phyloP scores from a whole-genome alignment of 2,888 invertebrate genomes.

The Catocala sponsa region DNA sequence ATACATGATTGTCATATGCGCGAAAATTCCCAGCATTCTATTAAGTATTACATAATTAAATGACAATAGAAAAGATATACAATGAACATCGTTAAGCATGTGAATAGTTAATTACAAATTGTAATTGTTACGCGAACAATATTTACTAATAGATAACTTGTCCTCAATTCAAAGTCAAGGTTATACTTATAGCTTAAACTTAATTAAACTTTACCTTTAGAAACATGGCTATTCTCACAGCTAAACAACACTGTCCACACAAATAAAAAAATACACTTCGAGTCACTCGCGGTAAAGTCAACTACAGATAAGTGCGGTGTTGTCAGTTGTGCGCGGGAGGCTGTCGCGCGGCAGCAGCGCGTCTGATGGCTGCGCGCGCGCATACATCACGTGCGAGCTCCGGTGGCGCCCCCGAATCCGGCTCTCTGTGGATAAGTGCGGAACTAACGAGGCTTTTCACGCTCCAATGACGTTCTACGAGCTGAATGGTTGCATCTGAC shows the following conservation, averaged over 20 bases:
- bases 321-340: slow-evolving; percentile 77
- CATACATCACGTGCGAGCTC: slow-evolving; percentile 80
- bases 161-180: slow-evolving; percentile 58
- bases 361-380: slow-evolving; percentile 79
- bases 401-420: slow-evolving; percentile 73
- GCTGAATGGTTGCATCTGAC: slow-evolving; percentile 58
- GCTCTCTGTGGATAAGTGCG: slow-evolving; percentile 60
- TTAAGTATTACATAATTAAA: slow-evolving; percentile 48
- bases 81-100: slow-evolving; percentile 55
- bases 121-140: slow-evolving; percentile 61
- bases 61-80: slow-evolving; percentile 49
- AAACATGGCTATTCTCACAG: slow-evolving; percentile 60
- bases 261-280: slow-evolving; percentile 55
- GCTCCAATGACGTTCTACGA: slow-evolving; percentile 63
- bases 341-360: slow-evolving; percentile 79
- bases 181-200: slow-evolving; percentile 48
- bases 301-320: slow-evolving; percentile 59
- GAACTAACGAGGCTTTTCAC: slow-evolving; percentile 80
- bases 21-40: slow-evolving; percentile 43
- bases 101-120: slow-evolving; percentile 54
- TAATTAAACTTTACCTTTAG: slow-evolving; percentile 63
- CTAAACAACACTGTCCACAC: slow-evolving; percentile 53
- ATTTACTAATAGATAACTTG: slow-evolving; percentile 59
- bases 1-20: slow-evolving; percentile 23
- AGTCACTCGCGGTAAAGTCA: slow-evolving; percentile 73